Percentiles rank a stretch among this genome's conserved stretches.
phyloP scores from a whole-genome alignment of 2,888 invertebrate genomes.

The Cephonodes hylas region DNA sequence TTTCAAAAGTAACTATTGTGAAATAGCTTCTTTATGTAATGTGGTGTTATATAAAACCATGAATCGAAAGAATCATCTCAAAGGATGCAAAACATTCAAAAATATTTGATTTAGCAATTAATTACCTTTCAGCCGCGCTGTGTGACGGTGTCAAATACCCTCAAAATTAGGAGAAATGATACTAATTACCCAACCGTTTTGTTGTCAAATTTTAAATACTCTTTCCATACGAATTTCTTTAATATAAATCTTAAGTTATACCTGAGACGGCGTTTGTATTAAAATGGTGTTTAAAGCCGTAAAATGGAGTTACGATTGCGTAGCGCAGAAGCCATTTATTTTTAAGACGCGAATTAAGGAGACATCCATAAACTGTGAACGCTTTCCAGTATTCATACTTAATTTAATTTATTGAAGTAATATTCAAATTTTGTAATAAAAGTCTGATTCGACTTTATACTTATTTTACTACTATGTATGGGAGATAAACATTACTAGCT shows the following conservation, averaged over 20 bases:
- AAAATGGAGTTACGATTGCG: constrained; percentile 1
- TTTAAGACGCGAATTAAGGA: constrained; percentile 5
- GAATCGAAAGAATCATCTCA: too few relatives aligned
- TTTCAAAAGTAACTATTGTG: too few relatives aligned
- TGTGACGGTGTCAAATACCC: too few relatives aligned
- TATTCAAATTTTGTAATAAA: background rate
- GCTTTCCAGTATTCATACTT: constrained; percentile 1
- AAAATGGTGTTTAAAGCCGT: constrained; percentile 2
- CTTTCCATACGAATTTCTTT: background rate
- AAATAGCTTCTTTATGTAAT: too few relatives aligned
- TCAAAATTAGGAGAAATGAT: too few relatives aligned
- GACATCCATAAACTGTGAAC: background rate
- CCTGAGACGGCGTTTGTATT: background rate
- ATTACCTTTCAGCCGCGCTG: too few relatives aligned
- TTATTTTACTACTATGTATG: background rate
- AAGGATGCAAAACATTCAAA: too few relatives aligned
- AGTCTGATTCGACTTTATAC: background rate
- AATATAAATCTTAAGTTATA: background rate
- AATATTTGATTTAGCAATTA: too few relatives aligned
- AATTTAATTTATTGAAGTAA: background rate
- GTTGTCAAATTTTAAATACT: too few relatives aligned
- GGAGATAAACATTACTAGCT: background rate
- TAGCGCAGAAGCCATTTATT: constrained; percentile 5
- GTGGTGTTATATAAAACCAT: too few relatives aligned
- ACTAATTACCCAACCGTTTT: too few relatives aligned